phyloP scores from a whole-genome alignment of 2,113 vertebrate genomes.

The Platysteira castanea region DNA sequence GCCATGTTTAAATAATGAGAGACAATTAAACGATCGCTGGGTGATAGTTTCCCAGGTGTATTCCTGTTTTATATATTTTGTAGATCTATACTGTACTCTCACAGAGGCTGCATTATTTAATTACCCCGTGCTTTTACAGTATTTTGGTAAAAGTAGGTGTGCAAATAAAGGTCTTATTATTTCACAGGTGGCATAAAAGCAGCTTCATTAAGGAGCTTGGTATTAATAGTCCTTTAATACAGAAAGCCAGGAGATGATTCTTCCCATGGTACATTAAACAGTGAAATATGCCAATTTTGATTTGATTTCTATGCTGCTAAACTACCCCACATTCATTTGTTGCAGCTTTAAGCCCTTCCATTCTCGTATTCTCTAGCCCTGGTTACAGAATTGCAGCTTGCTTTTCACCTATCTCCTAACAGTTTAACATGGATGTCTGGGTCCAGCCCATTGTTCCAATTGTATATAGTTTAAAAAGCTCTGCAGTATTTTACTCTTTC shows the following conservation, averaged over 20 bases:
- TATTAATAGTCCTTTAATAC: conserved; percentile 61
- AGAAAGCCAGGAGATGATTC: conserved; percentile 57
- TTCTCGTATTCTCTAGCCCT: conserved; percentile 62
- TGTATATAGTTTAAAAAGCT: conserved; percentile 78
- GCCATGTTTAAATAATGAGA: conserved; percentile 6
- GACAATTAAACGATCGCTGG: conserved; percentile 8
- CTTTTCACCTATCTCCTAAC: conserved; percentile 73
- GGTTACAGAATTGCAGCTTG: conserved; percentile 68
- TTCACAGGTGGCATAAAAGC: conserved; percentile 38
- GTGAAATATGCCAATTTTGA: conserved; percentile 72
- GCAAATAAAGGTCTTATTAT: conserved; percentile 28
- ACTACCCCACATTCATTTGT: conserved; percentile 66
- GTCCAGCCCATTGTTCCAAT: conserved; percentile 75
- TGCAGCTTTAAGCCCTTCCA: conserved; percentile 67
- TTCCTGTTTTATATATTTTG: neutral
- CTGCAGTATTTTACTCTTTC: conserved; percentile 75
- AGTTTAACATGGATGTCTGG: conserved; percentile 75
- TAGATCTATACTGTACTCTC: neutral
- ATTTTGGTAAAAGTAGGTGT: conserved; percentile 21
- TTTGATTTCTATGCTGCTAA: conserved; percentile 66
- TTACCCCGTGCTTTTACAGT: conserved; percentile 9
- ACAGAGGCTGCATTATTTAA: neutral
- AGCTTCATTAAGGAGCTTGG: conserved; percentile 38
- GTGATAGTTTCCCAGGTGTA: neutral
- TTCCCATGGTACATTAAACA: conserved; percentile 63